phyloP scores from a whole-genome alignment of 2,797 vertebrate genomes.

The Gymnopithys bicolor region DNA sequence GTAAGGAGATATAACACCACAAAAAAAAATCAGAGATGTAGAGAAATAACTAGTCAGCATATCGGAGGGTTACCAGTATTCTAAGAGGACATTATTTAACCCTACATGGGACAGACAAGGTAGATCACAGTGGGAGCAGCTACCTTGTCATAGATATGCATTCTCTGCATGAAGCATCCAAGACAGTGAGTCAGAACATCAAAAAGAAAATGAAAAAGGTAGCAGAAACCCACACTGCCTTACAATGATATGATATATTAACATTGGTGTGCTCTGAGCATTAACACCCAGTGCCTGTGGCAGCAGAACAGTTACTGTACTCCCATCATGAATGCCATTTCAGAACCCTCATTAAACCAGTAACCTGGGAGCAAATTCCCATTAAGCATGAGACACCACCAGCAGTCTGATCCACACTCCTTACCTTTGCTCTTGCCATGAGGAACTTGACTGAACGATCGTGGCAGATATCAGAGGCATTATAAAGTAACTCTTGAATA shows the following conservation, averaged over 20 bases:
- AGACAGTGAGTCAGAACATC: background rate
- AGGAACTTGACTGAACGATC: slow-evolving; percentile 96
- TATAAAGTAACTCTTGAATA: slow-evolving; percentile 88
- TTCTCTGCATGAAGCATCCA: background rate
- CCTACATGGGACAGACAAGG: background rate
- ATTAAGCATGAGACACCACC: background rate
- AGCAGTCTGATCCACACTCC: background rate
- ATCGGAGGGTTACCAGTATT: background rate
- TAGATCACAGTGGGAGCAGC: background rate
- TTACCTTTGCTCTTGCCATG: slow-evolving; percentile 91
- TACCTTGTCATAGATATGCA: rapidly evolving
- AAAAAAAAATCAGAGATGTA: background rate
- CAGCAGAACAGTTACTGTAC: background rate
- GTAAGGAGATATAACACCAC: background rate
- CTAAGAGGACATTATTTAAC: background rate
- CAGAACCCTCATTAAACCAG: background rate
- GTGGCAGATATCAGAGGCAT: slow-evolving; percentile 91
- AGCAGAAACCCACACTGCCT: background rate
- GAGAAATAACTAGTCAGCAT: background rate
- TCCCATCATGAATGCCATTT: background rate
- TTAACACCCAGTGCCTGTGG: background rate
- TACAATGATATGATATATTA: background rate
- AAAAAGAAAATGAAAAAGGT: background rate
- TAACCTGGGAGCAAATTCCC: background rate
- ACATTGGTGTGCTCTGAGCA: background rate